phyloP scores from a whole-genome alignment of 2,888 invertebrate genomes.

The Rotaria socialis region DNA sequence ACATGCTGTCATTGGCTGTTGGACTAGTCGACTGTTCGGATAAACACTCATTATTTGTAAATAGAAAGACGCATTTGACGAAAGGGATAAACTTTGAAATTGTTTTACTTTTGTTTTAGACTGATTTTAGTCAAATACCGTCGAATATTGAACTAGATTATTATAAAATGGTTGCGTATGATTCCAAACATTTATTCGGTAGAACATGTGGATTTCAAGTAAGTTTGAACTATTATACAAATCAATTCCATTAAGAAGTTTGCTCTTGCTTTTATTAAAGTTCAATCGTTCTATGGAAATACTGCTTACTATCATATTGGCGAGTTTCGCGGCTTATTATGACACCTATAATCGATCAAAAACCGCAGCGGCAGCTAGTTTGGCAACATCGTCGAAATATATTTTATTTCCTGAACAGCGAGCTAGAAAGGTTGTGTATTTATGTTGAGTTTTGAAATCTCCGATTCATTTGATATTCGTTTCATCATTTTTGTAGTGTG shows the following conservation, averaged over 20 bases:
- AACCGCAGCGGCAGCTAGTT: neutral
- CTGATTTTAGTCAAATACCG: neutral
- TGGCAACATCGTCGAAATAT: conserved; percentile 65
- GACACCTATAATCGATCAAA: neutral
- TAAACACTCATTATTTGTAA: neutral
- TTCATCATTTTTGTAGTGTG: conserved; percentile 65
- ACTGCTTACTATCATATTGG: neutral
- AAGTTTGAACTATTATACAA: too few relatives aligned
- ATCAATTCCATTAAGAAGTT: too few relatives aligned
- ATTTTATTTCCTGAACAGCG: conserved; percentile 78
- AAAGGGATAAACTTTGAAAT: too few relatives aligned
- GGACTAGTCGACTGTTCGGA: neutral
- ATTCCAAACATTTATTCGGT: conserved; percentile 90
- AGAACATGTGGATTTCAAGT: conserved; percentile 82
- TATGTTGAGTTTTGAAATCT: neutral
- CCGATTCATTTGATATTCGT: neutral
- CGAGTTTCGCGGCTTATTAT: neutral
- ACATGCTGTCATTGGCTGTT: neutral
- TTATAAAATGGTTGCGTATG: neutral
- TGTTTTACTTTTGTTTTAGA: neutral
- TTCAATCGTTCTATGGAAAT: neutral
- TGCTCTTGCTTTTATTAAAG: too few relatives aligned
- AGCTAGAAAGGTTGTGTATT: conserved; percentile 64
- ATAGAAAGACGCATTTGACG: too few relatives aligned
- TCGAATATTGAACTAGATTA: neutral